A percentile compares a stretch with the other conserved stretches of the same genome.
These are phyloP conservation scores for Drosophila sordidula DNA, from an alignment of 2,888 invertebrate genomes.

Conservation along the genomic window DNA sequence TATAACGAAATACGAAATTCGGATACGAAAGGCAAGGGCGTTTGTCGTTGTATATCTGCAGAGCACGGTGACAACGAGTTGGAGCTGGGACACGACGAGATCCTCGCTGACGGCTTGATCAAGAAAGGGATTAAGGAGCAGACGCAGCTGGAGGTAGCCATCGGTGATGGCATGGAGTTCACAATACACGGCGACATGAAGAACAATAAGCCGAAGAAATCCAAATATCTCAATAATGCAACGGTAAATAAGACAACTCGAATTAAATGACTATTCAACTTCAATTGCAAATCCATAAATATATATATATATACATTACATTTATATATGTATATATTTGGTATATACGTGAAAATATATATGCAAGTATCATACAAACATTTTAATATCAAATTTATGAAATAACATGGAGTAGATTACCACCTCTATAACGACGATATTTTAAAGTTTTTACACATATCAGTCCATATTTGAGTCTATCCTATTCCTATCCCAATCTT, in stretches of 20 bases:
- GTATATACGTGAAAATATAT: slow-evolving; percentile 7
- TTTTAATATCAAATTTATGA: neutral
- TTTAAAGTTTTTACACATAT: no score
- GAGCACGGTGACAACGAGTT: slow-evolving; percentile 88
- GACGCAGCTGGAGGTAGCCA: slow-evolving; percentile 95
- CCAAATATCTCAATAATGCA: slow-evolving; percentile 92
- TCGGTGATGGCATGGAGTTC: slow-evolving; percentile 97
- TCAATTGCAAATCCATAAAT: slow-evolving; percentile 33
- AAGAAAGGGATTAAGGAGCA: slow-evolving; percentile 95
- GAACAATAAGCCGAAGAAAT: slow-evolving; percentile 92
- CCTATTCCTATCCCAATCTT: neutral
- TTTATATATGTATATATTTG: slow-evolving; percentile 29
- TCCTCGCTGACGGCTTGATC: slow-evolving; percentile 93
- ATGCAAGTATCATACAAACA: neutral
- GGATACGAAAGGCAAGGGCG: slow-evolving; percentile 86
- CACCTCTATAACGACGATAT: no score
- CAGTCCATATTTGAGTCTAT: no score
- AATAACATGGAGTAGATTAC: no score
- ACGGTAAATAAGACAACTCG: slow-evolving; percentile 86
- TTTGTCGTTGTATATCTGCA: slow-evolving; percentile 89
- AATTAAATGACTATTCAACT: slow-evolving; percentile 15
- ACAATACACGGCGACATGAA: slow-evolving; percentile 95
- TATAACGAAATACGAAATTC: slow-evolving; percentile 60
- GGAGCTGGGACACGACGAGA: slow-evolving; percentile 88
- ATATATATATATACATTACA: slow-evolving; percentile 32